phyloP scores from a whole-genome alignment of 1,140 invertebrate genomes.

The Phymastichus coffea region DNA sequence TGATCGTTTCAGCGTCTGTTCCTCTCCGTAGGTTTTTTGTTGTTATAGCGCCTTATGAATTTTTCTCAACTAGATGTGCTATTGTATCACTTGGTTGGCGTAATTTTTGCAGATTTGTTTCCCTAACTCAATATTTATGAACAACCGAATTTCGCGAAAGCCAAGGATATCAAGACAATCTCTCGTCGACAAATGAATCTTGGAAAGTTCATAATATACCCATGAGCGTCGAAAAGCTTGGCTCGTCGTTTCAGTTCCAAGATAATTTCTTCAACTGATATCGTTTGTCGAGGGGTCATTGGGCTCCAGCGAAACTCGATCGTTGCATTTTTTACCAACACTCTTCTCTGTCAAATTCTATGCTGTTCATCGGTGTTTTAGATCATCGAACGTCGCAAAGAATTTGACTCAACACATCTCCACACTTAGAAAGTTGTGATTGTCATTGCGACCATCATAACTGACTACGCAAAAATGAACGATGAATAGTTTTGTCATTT shows the following conservation, averaged over 20 bases:
- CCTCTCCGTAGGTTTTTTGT: slow-evolving; percentile 11
- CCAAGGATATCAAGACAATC: not conserved
- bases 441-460: too few relatives aligned
- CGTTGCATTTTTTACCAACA: slow-evolving; percentile 9
- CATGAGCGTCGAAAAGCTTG: too few relatives aligned
- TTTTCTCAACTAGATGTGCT: not conserved
- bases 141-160: slow-evolving; percentile 8
- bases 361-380: too few relatives aligned
- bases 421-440: too few relatives aligned
- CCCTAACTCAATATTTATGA: not conserved
- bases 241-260: too few relatives aligned
- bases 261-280: not conserved
- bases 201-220: too few relatives aligned
- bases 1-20: not conserved
- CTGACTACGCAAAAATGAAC: too few relatives aligned
- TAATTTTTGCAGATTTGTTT: slow-evolving; percentile 16
- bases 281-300: slow-evolving; percentile 1
- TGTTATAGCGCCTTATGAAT: not conserved
- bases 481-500: too few relatives aligned
- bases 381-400: too few relatives aligned
- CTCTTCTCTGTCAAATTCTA: not conserved
- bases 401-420: too few relatives aligned
- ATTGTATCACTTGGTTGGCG: not conserved
- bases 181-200: not conserved
- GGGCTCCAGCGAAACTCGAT: slow-evolving; percentile 10